Base-by-base conservation (phyloP, 2,888 invertebrate genomes). In the Hypercompe scribonia region DNA sequence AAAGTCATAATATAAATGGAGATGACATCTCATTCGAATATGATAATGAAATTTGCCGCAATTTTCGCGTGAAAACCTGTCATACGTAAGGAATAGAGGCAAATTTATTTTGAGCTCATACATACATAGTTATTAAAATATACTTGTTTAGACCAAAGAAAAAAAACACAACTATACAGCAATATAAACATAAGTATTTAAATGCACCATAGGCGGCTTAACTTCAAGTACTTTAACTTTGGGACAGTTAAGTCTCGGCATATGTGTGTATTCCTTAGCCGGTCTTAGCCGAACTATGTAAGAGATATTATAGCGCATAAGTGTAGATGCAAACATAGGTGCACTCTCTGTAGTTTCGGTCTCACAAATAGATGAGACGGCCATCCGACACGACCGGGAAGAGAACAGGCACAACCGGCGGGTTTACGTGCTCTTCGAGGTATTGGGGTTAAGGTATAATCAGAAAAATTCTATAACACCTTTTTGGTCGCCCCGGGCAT, bases 1-100 rank as follows among this genome's bases (percentile, higher is more conserved):
- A 34, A 46, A n/a, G n/a, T 67, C 10, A 67, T 67, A 67, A 50
- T 67, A 67, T 24, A 24, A 67, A n/a, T 21, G 24, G 33, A 33
- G 67, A 65, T 65, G 67, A 46, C 24, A 36, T 75, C 36, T 65
- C 71, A 65, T 72, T 78, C 66, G 76, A 73, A 78, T 73, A 81
- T 82, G 78, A 67, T 74, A 81, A 81, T 81, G 77, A 77, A 75
- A 81, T 81, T 73, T 68, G 36, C 46, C 61, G 65, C n/a, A 70
- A 73, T 75, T 66, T 72, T 28, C 54, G 34, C 15, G 50, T 31
- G 33, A 42, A 69, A 58, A 28, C 39, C 61, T 42, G 28, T 42
- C 54, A 54, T 28, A 54, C 34, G 50, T 50, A 64, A 10, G 65
- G 46, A 39, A 46, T n/a, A 65, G 18, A 28, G 33, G 15, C 13